These are phyloP conservation scores for Colistium nudipinnis DNA, from an alignment of 2,113 vertebrate genomes.

Conservation along the genomic window DNA sequence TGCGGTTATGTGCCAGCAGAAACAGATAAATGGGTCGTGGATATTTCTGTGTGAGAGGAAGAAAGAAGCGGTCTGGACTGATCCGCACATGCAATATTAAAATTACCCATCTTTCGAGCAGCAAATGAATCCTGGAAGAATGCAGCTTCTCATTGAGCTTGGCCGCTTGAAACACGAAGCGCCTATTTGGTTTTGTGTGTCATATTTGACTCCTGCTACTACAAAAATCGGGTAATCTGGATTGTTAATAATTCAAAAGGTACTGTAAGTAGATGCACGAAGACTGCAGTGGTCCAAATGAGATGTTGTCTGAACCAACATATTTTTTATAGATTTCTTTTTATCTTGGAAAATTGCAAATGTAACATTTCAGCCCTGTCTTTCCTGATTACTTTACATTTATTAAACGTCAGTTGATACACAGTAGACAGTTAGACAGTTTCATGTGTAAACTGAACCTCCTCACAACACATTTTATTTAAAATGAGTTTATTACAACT, in stretches of 20 bases:
- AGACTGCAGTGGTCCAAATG: background rate
- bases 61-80: no score
- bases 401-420: no score
- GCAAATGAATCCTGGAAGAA: background rate
- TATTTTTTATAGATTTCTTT: no score
- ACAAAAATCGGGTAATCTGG: background rate
- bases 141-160: background rate
- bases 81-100: background rate
- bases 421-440: background rate
- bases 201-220: background rate
- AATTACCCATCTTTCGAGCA: background rate
- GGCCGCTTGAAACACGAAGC: background rate
- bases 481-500: no score
- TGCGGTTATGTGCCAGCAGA: no score
- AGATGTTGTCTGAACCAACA: background rate
- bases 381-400: constrained; percentile 2
- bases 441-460: background rate
- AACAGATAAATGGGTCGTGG: background rate
- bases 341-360: constrained; percentile 6
- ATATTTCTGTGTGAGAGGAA: no score
- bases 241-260: constrained; percentile 16
- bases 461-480: no score
- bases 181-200: constrained; percentile 4
- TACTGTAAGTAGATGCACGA: constrained; percentile 10
- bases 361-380: background rate